These are phyloP conservation scores for Rotaria socialis DNA, from an alignment of 2,888 invertebrate genomes.

Conservation along the genomic window DNA sequence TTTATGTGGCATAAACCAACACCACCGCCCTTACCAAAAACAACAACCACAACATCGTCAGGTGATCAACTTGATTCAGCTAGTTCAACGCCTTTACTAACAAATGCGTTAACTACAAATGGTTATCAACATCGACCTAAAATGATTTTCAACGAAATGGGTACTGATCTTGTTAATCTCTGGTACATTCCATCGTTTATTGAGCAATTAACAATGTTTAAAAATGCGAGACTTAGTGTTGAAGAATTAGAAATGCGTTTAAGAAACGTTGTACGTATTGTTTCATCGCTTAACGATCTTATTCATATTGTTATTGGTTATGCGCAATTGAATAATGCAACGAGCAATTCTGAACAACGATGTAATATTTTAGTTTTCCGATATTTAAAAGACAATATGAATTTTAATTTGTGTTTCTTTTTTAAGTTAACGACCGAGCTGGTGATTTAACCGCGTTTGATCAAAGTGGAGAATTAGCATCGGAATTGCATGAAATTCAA, in stretches of 20 bases:
- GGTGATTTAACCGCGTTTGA: constrained; percentile 36
- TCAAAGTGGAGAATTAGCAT: constrained; percentile 49
- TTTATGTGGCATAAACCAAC: constrained; percentile 9
- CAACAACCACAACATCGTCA: not conserved
- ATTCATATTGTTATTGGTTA: constrained; percentile 38
- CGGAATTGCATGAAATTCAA: constrained; percentile 58
- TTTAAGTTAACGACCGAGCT: constrained; percentile 12
- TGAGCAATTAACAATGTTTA: constrained; percentile 55
- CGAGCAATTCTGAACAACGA: constrained; percentile 54
- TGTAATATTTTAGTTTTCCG: constrained; percentile 47
- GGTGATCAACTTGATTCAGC: not conserved
- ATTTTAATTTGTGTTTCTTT: not conserved
- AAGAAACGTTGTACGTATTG: constrained; percentile 29
- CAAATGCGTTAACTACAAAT: not conserved
- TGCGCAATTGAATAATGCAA: constrained; percentile 39
- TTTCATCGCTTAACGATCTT: constrained; percentile 45
- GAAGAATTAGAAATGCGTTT: constrained; percentile 30
- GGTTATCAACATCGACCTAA: constrained; percentile 33
- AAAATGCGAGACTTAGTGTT: not conserved
- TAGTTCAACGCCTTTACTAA: not conserved
- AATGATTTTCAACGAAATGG: constrained; percentile 35
- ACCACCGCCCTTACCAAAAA: not conserved
- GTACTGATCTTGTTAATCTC: constrained; percentile 51
- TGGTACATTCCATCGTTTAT: constrained; percentile 59
- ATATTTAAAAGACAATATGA: too few species aligned